Base-by-base conservation (phyloP, 2,888 invertebrate species). In the Autographa gamma region DNA sequence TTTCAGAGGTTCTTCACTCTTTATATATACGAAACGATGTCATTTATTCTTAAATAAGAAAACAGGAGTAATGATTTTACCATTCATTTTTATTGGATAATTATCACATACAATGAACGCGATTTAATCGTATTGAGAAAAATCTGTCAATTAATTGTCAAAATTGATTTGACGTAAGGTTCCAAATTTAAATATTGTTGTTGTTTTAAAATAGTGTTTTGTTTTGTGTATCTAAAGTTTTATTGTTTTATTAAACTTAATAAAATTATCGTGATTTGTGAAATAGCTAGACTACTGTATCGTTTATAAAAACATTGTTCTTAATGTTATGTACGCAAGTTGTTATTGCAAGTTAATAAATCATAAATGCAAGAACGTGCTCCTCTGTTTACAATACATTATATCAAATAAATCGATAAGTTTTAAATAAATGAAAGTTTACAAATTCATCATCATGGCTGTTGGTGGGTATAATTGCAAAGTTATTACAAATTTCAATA, bases 81-180 rank as follows among this genome's bases (percentile, higher is more conserved):
- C 52, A 0, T 25, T 19, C 41, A 31, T 62, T 69, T 18, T 32
- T 63, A 63, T 43, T 73, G 14, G 11, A 13, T 3, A 41, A 41
- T 41, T 76, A 84, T 79, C 82, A 84, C 77, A 34, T 34, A 34
- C 7, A 34, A 41, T 41, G 82, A 84, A 82, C 82, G 82, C 77
- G 69, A 58, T 67, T 58, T n/a, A 38, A 43, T 60, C 63, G 76
- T 32, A 11, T 6, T 14, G n/a, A 41, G 60, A 63, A 58, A 41
- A 34, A 34, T 11, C 56, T 80, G 68, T 65, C 77, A 69, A 34
- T 52, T 48, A 52, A 63, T 38, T 77, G 78, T 77, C 78, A 81
- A 64, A 73, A 58, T 56, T 31, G 25, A 54, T 60, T 73, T 80
- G 79, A 81, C 59, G 62, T 31, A 65, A 63, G 60, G 67, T 66